A percentile compares a stretch with the other conserved stretches of the same genome.
Conservation (phyloP, 2,888 invertebrate species). For the Nomada ruficornis region DNA sequence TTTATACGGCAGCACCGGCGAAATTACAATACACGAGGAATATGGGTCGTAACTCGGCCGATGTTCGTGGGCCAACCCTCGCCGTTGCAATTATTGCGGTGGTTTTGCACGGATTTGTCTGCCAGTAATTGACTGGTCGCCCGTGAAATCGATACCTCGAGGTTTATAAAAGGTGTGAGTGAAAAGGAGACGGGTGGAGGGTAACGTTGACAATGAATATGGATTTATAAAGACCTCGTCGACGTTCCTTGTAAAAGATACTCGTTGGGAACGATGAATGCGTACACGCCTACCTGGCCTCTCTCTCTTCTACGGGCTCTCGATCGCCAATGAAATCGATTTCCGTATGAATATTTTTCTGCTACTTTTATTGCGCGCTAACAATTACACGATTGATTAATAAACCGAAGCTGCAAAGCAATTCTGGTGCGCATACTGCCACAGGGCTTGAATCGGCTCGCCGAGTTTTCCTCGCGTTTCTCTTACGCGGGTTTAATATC, state of each 20-base stretch:
- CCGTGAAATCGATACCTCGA: constrained; percentile 40
- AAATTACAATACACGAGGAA: constrained; percentile 56
- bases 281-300: constrained; percentile 16
- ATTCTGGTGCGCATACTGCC: not conserved
- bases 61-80: constrained; percentile 29
- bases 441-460: not conserved
- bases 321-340: constrained; percentile 24
- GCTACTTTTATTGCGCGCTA: not conserved
- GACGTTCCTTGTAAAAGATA: constrained; percentile 31
- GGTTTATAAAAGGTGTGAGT: not conserved
- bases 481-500: not conserved
- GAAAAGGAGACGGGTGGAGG: not conserved
- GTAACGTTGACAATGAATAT: constrained; percentile 42
- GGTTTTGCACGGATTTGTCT: constrained; percentile 46
- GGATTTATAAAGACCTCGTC: constrained; percentile 50
- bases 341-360: constrained; percentile 31
- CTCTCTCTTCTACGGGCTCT: not conserved
- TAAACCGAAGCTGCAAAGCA: constrained; percentile 1
- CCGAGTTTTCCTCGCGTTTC: not conserved
- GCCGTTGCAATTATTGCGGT: constrained; percentile 41
- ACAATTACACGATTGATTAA: not conserved
- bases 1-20: constrained; percentile 57
- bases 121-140: constrained; percentile 53
- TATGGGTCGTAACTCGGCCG: constrained; percentile 61
- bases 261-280: not conserved